Base-by-base conservation (phyloP, 2,888 invertebrate species). In the Drosophila leonis region DNA sequence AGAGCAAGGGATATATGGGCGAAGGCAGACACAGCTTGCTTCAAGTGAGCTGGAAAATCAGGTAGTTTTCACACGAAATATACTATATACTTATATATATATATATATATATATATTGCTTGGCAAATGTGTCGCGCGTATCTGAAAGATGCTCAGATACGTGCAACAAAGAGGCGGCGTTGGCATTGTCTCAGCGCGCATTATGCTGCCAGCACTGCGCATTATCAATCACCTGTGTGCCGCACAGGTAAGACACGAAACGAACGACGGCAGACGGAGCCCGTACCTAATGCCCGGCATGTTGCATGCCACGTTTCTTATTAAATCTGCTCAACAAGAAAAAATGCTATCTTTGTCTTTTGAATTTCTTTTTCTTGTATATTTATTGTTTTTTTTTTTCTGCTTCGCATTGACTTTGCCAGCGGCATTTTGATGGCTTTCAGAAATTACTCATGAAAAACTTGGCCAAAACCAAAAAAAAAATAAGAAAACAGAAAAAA, bases 221-320 rank as follows among this genome's bases (percentile, higher is more conserved):
- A 87, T 84, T 84, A 89, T 89, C 88, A 87, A 85, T 89, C 90
- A 85, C 88, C 89, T 82, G 82, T 71, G 72, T 63, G 55, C 35
- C 80, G 52, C 68, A 74, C 74, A 63, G 81, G 68, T 60, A 72
- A 44, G 42, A 65, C 18, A 49, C 48, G 31, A 31, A 49, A 29
- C 49, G 49, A 49, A 29, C 8, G 27, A 4, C 48, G 29, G 4
- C 10, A n/a, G 29, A 9, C 48, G 12, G 18, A n/a, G 49, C 31
- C 31, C 31, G 49, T 31, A 33, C 49, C 49, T 42, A 61, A 51
- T 55, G 61, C 39, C n/a, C 35, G 48, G 41, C 68, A 73, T 72
- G 83, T 75, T 76, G 76, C 76, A 79, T 70, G 72, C 67, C 62
- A 65, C 72, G 65, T 75, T 75, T 78, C 75, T 74, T 74, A 72